A percentile compares a stretch with the other conserved stretches of the same genome.
phyloP scores from a whole-genome alignment of 2,888 invertebrate species.

The Platycheirus rosarum region DNA sequence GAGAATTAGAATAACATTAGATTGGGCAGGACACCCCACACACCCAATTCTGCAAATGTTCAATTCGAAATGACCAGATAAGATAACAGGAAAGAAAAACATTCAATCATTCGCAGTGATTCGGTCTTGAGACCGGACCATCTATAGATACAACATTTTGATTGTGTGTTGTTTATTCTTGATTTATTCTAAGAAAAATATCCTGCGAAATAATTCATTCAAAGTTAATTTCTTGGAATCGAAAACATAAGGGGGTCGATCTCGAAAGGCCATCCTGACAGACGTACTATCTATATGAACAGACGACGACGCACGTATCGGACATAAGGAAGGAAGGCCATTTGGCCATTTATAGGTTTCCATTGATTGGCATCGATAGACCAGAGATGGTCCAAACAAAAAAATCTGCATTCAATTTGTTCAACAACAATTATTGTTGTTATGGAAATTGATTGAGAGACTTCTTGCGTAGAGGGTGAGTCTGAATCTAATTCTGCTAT shows the following conservation, averaged over 20 bases:
- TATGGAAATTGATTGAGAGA: constrained; percentile 55
- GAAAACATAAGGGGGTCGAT: constrained; percentile 50
- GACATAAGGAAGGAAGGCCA: constrained; percentile 19
- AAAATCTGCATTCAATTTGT: constrained; percentile 64
- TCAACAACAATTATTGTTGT: constrained; percentile 51
- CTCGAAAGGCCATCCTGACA: constrained; percentile 6
- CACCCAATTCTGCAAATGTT: constrained; percentile 23
- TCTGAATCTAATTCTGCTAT: constrained; percentile 13
- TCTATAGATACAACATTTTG: constrained; percentile 32
- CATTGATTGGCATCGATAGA: constrained; percentile 37
- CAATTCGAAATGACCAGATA: constrained; percentile 55
- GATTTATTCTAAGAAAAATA: constrained; percentile 67
- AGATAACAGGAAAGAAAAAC: constrained; percentile 74
- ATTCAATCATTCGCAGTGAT: constrained; percentile 73
- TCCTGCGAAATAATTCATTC: constrained; percentile 70
- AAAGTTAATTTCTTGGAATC: constrained; percentile 70
- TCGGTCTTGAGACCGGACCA: constrained; percentile 18
- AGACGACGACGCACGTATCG: constrained; percentile 14
- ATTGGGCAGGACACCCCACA: not conserved
- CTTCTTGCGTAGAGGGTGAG: not conserved
- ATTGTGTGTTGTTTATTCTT: constrained; percentile 67
- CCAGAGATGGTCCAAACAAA: no score
- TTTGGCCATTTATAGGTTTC: constrained; percentile 34
- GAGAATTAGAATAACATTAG: constrained; percentile 72
- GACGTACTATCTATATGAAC: constrained; percentile 1